A percentile compares a stretch with the other conserved stretches of the same genome.
Evolutionary conservation across 2,888 invertebrate genomes (phyloP).

Genomic region (Drosophila stalkeri): DNA sequence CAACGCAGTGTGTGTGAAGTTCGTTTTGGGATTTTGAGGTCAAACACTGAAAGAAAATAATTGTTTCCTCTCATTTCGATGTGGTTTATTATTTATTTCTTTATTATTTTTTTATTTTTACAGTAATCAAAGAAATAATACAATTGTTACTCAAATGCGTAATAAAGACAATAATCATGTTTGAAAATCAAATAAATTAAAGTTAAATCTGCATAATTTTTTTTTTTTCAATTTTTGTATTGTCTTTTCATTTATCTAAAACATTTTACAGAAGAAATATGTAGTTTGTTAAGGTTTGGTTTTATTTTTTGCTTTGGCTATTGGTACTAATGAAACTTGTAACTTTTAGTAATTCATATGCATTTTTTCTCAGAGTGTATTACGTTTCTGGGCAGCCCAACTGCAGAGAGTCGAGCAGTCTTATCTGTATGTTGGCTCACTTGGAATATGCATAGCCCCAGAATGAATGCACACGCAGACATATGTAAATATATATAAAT

Average conservation of each 20-base stretch:
- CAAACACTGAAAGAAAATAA: constrained; percentile 33
- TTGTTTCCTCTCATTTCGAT: background rate
- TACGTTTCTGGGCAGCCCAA: constrained; percentile 35
- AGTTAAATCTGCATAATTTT: no score
- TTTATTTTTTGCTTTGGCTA: background rate
- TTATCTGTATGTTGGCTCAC: constrained; percentile 53
- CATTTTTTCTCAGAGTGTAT: constrained; percentile 16
- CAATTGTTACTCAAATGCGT: no score
- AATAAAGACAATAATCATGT: no score
- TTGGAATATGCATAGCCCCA: constrained; percentile 35
- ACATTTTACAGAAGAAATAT: no score
- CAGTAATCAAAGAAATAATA: no score
- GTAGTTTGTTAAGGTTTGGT: background rate
- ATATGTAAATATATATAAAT: background rate
- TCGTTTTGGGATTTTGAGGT: constrained; percentile 78
- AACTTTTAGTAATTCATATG: background rate
- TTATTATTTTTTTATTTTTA: no score
- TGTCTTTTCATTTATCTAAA: no score
- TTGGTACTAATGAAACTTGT: background rate
- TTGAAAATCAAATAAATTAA: no score
- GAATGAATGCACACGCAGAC: constrained; percentile 21
- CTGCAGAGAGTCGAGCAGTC: constrained; percentile 31
- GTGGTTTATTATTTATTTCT: background rate
- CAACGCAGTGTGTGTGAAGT: constrained; percentile 46
- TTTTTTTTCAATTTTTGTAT: no score